phyloP scores from a whole-genome alignment of 2,888 invertebrate genomes.

The Metopia argyrocephala region DNA sequence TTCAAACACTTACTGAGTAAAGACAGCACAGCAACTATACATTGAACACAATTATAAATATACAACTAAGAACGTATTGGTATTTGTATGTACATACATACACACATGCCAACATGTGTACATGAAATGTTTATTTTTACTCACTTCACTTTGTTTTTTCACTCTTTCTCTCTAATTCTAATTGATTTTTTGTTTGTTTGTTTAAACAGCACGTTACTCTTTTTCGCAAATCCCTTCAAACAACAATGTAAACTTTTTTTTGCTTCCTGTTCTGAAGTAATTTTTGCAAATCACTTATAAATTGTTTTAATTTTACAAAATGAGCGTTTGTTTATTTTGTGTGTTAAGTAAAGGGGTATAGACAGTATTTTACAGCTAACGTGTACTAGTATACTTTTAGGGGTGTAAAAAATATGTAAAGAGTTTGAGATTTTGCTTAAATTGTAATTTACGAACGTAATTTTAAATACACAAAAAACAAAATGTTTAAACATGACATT shows the following conservation, averaged over 20 bases:
- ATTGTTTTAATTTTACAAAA: conserved; percentile 16
- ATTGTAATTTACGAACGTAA: conserved; percentile 44
- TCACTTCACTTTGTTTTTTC: not conserved
- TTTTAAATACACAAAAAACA: not conserved
- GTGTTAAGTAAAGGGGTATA: not conserved
- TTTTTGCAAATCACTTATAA: conserved; percentile 48
- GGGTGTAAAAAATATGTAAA: not conserved
- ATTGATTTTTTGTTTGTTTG: not conserved
- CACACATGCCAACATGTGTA: not conserved
- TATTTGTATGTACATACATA: not conserved
- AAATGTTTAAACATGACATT: conserved; percentile 9
- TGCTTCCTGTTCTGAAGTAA: not conserved
- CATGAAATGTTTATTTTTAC: not conserved
- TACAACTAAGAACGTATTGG: not conserved
- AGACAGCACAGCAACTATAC: no score
- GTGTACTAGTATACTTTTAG: not conserved
- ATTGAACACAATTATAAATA: not conserved
- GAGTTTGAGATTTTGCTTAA: conserved; percentile 4
- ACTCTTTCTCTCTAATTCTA: not conserved
- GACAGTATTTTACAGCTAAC: not conserved
- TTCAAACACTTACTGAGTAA: not conserved
- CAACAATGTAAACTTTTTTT: conserved; percentile 45
- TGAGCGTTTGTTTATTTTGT: not conserved
- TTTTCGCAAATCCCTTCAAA: conserved; percentile 43
- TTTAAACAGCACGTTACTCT: no score